Conservation (phyloP, 92 coral and sea anemone species). For the Umimayanthus chanpuru region DNA sequence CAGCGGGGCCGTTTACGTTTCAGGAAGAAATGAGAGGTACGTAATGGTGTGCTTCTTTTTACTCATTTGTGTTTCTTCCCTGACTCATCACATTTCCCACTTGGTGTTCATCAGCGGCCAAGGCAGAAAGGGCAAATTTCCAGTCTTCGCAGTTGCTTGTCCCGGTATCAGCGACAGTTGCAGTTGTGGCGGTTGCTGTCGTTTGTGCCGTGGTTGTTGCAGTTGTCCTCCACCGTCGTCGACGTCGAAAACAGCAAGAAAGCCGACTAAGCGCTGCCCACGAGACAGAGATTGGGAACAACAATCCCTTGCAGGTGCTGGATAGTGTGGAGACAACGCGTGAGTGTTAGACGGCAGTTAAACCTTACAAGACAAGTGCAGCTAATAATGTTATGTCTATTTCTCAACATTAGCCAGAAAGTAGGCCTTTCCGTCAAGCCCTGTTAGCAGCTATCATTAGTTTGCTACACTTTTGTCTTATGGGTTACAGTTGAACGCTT, state of each 20-base stretch:
- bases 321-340: neutral
- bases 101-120: slow-evolving; percentile 8
- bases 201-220: slow-evolving; percentile 5
- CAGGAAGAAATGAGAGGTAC: neutral
- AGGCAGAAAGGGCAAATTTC: neutral
- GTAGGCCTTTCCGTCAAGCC: neutral
- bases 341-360: too few relatives aligned
- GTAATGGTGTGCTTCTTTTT: neutral
- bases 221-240: neutral
- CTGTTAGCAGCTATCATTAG: too few relatives aligned
- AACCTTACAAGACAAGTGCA: neutral
- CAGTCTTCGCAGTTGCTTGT: neutral
- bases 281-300: neutral
- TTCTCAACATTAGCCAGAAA: neutral
- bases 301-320: neutral
- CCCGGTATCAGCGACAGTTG: neutral
- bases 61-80: neutral
- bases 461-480: too few relatives aligned
- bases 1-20: slow-evolving; percentile 1
- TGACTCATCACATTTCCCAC: neutral
- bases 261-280: neutral
- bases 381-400: neutral
- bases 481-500: neutral
- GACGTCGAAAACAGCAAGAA: neutral
- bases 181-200: slow-evolving; percentile 4